Evolutionary conservation across 1,140 invertebrate species (phyloP).

Genomic region (Diabrotica undecimpunctata): DNA sequence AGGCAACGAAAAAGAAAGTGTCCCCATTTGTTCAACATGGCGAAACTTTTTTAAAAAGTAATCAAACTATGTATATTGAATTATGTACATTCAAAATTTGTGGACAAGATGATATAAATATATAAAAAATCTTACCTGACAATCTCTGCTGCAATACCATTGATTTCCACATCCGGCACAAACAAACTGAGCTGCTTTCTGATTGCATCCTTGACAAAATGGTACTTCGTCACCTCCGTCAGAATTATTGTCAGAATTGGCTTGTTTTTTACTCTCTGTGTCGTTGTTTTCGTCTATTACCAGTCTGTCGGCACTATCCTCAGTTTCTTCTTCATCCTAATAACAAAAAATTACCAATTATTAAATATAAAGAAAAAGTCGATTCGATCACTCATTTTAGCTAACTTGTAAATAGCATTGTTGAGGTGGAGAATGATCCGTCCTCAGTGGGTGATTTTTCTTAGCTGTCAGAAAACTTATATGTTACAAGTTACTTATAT

Average conservation of each 20-base stretch:
- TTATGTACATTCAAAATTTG: no score
- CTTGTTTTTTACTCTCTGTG: slow-evolving; percentile 45
- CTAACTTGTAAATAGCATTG: no score
- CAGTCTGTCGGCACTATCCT: slow-evolving; percentile 53
- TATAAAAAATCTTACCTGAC: slow-evolving; percentile 61
- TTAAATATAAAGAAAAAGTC: background rate
- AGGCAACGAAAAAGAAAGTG: no score
- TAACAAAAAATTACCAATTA: background rate
- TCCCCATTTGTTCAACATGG: no score
- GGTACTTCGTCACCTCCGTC: slow-evolving; percentile 55
- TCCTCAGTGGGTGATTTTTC: no score
- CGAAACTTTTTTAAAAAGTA: no score
- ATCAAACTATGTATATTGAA: no score
- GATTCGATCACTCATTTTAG: background rate
- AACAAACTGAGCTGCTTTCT: slow-evolving; percentile 74
- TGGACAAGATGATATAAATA: no score
- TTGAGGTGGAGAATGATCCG: no score
- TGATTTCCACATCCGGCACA: slow-evolving; percentile 84
- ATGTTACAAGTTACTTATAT: no score
- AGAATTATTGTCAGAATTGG: slow-evolving; percentile 40
- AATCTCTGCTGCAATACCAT: slow-evolving; percentile 86
- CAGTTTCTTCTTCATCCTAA: slow-evolving; percentile 56
- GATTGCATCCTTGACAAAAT: slow-evolving; percentile 76
- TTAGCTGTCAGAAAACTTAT: no score
- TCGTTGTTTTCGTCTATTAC: slow-evolving; percentile 64